Evolutionary conservation across 2,888 invertebrate species (phyloP), one percentile per base, ranked within the genome.

Genomic region (Lordiphosa fenestrarum): DNA sequence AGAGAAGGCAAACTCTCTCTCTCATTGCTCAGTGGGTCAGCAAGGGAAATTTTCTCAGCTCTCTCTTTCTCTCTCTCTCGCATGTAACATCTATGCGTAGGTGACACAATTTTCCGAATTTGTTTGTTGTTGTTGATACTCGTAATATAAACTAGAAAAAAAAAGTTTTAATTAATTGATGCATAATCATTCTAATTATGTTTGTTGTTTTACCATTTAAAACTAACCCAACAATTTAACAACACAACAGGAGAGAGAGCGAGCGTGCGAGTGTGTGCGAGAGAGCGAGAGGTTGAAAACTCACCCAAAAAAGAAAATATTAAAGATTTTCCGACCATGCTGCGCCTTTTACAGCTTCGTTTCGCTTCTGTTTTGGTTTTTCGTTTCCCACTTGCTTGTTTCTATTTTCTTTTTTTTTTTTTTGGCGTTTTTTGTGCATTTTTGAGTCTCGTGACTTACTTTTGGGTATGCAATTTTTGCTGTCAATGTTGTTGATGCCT

Each of bases 91-190:
- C 15, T 21, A 13, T 41, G 81, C 60, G 77, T 66, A 71, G 73
- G 75, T 76, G 77, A 76, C 75, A 76, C 77, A 76, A 80, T 76
- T 75, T 67, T 69, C 51, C 51, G 50, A 56, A 47, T 56, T 51
- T 50, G 25, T 44, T 69, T 56, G 44, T 49, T 40, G 58, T 52
- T 48, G 25, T 25, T 25, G 25, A 25, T 25, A 25, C 7, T 25
- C 25, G 25, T 25, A 39, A 50, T 40, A 37, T 42, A 53, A 46
- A 64, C 56, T 59, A 73, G 74, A 74, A 66, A 77, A 69, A 62
- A 74, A 68, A 67, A 48, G 25, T 60, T 80, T 76, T 76, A 80
- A 76, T 76, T 76, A 76, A 76, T 76, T 73, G 76, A 66, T 38
- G 73, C 62, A 76, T 73, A 80, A 80, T 76, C 66, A 80, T 56